phyloP scores from a whole-genome alignment of 2,888 invertebrate genomes.

The Nomada fabriciana region DNA sequence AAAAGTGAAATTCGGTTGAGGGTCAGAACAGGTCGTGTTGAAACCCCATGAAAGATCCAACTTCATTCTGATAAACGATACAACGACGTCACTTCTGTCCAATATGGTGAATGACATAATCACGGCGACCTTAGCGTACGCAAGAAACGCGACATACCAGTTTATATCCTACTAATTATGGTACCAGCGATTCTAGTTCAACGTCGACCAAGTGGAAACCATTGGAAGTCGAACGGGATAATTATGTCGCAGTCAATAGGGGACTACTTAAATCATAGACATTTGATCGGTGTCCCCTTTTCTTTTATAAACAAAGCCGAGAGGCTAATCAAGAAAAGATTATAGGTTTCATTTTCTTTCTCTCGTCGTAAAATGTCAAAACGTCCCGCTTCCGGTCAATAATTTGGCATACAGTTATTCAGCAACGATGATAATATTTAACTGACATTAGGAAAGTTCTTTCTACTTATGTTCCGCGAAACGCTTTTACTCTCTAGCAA shows the following conservation, averaged over 20 bases:
- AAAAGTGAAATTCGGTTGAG: conserved; percentile 39
- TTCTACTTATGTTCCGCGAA: background rate
- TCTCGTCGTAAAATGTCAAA: conserved; percentile 1
- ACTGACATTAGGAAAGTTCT: background rate
- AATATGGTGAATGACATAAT: conserved; percentile 36
- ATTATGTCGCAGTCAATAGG: background rate
- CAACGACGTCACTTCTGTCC: background rate
- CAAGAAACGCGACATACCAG: background rate
- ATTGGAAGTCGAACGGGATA: conserved; percentile 30
- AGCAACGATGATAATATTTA: background rate
- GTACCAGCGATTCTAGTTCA: conserved; percentile 16
- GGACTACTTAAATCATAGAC: background rate
- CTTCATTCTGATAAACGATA: background rate
- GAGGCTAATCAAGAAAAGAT: conserved; percentile 15
- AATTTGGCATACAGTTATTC: conserved; percentile 17
- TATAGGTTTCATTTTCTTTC: background rate
- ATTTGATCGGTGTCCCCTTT: background rate
- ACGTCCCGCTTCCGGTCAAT: conserved; percentile 9
- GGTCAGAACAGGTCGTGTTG: background rate
- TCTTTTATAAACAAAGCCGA: background rate
- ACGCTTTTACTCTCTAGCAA: background rate
- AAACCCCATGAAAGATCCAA: conserved; percentile 5
- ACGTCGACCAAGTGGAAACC: conserved; percentile 10
- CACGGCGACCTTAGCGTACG: background rate
- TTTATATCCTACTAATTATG: conserved; percentile 29